A percentile compares a stretch with the other conserved stretches of the same genome.
Evolutionary conservation across 2,888 invertebrate species (phyloP).

Genomic region (Andrena camellia): DNA sequence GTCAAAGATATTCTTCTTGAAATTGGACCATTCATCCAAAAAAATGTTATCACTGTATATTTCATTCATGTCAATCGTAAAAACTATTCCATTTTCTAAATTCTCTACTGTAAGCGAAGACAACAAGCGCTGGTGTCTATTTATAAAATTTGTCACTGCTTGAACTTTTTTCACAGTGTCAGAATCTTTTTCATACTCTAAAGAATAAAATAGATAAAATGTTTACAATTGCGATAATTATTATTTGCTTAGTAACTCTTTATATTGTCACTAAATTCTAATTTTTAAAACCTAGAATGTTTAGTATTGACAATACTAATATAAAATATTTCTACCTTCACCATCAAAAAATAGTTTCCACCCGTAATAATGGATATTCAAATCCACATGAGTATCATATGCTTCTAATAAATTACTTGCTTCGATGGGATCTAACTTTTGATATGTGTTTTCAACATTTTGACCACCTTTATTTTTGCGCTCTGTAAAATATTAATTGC

Average conservation of each 20-base stretch:
- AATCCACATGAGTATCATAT: slow-evolving; percentile 46
- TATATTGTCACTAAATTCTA: slow-evolving; percentile 10
- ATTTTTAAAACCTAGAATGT: background rate
- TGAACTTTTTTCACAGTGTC: slow-evolving; percentile 86
- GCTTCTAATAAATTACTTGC: slow-evolving; percentile 30
- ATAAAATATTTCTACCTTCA: slow-evolving; percentile 87
- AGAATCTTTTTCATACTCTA: slow-evolving; percentile 85
- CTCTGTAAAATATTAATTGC: slow-evolving; percentile 18
- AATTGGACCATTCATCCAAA: slow-evolving; percentile 87
- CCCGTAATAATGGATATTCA: slow-evolving; percentile 86
- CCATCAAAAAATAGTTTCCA: slow-evolving; percentile 93
- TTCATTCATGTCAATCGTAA: slow-evolving; percentile 87
- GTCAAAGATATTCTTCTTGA: slow-evolving; percentile 89
- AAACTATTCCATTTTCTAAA: slow-evolving; percentile 87
- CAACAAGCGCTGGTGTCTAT: slow-evolving; percentile 83
- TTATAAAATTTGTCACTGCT: slow-evolving; percentile 87
- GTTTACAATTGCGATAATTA: slow-evolving; percentile 13
- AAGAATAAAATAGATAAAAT: slow-evolving; percentile 36
- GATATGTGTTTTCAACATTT: slow-evolving; percentile 1
- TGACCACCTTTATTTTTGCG: background rate
- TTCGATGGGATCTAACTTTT: slow-evolving; percentile 32
- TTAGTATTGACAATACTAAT: no score
- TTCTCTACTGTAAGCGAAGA: slow-evolving; percentile 86
- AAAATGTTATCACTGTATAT: slow-evolving; percentile 88
- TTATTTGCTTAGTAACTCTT: slow-evolving; percentile 2